Evolutionary conservation across 2,113 vertebrate species (phyloP).

Genomic region (Pogonocichla stellata): DNA sequence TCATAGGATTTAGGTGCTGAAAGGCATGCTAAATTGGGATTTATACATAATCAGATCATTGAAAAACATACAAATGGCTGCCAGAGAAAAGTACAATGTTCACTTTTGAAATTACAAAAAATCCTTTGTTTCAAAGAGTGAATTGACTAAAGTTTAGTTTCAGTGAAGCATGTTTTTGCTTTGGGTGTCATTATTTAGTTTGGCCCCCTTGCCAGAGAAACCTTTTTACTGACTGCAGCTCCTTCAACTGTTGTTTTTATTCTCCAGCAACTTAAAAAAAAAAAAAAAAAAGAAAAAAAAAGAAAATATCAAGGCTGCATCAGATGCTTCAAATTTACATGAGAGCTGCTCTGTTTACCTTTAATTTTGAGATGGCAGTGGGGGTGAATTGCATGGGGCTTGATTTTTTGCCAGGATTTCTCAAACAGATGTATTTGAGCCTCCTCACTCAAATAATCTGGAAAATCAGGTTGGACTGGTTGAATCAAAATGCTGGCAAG

Average conservation of each 20-base stretch:
- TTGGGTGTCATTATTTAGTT: conserved; percentile 84
- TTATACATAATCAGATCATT: conserved; percentile 80
- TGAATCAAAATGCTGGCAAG: conserved; percentile 70
- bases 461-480: conserved; percentile 77
- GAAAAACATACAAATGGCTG: conserved; percentile 77
- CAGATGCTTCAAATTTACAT: conserved; percentile 72
- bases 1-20: conserved; percentile 75
- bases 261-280: conserved; percentile 54
- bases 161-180: conserved; percentile 83
- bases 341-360: conserved; percentile 71
- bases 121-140: conserved; percentile 80
- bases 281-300: background rate
- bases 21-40: conserved; percentile 74
- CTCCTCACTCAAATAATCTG: conserved; percentile 76
- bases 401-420: conserved; percentile 68
- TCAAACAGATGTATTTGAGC: conserved; percentile 69
- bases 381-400: conserved; percentile 62
- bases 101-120: conserved; percentile 81
- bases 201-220: conserved; percentile 75
- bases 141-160: conserved; percentile 77
- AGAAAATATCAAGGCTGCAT: conserved; percentile 1
- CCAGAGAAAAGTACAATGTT: conserved; percentile 80
- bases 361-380: conserved; percentile 67
- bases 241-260: conserved; percentile 74
- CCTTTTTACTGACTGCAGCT: conserved; percentile 68